Percentiles rank a stretch among this genome's conserved stretches.
Evolutionary conservation across 2,797 vertebrate genomes (phyloP).

Genomic region (Epinephelus awoara): DNA sequence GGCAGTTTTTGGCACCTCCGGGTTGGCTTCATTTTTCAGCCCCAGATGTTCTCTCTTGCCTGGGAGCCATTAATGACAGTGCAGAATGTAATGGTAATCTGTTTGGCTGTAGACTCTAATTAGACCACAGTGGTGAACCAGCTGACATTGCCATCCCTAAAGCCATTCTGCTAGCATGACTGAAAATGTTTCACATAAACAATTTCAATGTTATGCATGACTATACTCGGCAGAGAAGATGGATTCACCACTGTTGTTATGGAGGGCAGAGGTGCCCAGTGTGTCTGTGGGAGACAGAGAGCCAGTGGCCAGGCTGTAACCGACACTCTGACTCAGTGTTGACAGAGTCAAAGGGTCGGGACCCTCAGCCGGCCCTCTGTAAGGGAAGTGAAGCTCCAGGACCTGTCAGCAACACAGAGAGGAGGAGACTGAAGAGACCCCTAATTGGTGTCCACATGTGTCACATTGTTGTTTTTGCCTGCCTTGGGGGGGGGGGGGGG

Average conservation of each 20-base stretch:
- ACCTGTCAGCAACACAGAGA: constrained; percentile 49
- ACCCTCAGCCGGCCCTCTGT: constrained; percentile 45
- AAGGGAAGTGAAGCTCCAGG: constrained; percentile 49
- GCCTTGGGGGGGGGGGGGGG: constrained; percentile 11
- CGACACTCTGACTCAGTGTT: constrained; percentile 65
- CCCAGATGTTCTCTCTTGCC: too few species aligned
- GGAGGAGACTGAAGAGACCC: constrained; percentile 45
- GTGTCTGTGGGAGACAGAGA: constrained; percentile 40
- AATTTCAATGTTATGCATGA: background rate
- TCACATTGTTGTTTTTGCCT: constrained; percentile 56
- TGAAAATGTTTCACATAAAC: too few species aligned
- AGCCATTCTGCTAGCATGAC: too few species aligned
- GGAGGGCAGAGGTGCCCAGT: constrained; percentile 28
- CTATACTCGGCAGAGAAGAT: constrained; percentile 5
- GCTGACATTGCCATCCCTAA: too few species aligned
- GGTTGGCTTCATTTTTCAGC: too few species aligned
- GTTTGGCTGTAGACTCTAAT: background rate
- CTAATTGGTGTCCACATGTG: constrained; percentile 69
- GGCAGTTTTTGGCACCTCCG: too few species aligned
- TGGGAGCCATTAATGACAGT: background rate
- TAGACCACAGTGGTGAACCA: background rate
- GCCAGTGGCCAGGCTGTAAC: constrained; percentile 51
- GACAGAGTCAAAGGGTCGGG: constrained; percentile 76
- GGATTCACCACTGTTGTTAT: constrained; percentile 2
- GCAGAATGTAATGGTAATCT: too few species aligned